Percentiles rank a stretch among this genome's conserved stretches.
Evolutionary conservation across 2,888 invertebrate genomes (phyloP).

Genomic region (Nymphalis urticae): DNA sequence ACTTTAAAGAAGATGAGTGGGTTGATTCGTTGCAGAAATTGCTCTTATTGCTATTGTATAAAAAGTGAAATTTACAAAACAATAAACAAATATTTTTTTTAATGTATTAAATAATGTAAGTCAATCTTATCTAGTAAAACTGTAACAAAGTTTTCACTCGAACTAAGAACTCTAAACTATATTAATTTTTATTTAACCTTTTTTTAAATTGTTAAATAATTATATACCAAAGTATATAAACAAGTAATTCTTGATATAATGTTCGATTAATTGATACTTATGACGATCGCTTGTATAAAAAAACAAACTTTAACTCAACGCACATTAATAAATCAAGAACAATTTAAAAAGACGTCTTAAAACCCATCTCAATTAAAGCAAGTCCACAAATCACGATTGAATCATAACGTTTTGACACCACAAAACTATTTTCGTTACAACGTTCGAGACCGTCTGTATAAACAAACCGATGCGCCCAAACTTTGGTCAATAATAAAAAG

Average conservation of each 20-base stretch:
- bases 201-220: too few relatives aligned
- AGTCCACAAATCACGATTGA: constrained; percentile 58
- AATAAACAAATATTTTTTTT: too few relatives aligned
- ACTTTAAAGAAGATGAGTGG: constrained; percentile 5
- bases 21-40: not conserved
- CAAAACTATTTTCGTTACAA: constrained; percentile 74
- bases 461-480: constrained; percentile 77
- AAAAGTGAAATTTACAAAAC: too few relatives aligned
- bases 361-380: constrained; percentile 27
- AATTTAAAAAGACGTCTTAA: constrained; percentile 12
- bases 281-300: not conserved
- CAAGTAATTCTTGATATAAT: too few relatives aligned
- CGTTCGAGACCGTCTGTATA: constrained; percentile 69
- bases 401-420: constrained; percentile 77
- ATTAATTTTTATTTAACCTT: too few relatives aligned
- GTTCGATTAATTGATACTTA: not conserved
- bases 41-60: too few relatives aligned
- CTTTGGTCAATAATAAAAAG: constrained; percentile 81
- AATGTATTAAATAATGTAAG: too few relatives aligned
- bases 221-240: too few relatives aligned
- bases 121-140: too few relatives aligned
- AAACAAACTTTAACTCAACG: not conserved
- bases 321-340: not conserved
- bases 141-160: too few relatives aligned
- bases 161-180: too few relatives aligned